These are phyloP conservation scores for Cirrhinus molitorella DNA, from an alignment of 2,797 vertebrate species.

Conservation along the genomic window DNA sequence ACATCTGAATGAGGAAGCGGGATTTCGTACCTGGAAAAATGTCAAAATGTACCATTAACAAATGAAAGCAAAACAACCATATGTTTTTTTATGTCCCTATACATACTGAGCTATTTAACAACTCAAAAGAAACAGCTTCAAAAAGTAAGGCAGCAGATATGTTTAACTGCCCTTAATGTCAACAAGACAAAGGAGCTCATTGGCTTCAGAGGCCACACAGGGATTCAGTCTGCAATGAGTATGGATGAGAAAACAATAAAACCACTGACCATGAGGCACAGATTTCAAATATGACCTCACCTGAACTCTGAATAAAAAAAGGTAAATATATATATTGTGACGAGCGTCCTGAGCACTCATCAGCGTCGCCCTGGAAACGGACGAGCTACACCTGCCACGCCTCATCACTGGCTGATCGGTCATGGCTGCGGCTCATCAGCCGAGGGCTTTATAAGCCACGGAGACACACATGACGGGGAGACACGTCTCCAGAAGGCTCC, in stretches of 20 bases:
- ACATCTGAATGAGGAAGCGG: not conserved
- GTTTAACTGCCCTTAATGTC: slow-evolving; percentile 31
- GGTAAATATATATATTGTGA: accelerated
- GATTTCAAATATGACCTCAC: not conserved
- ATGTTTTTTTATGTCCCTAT: not conserved
- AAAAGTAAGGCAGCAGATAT: not conserved
- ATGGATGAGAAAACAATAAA: slow-evolving; percentile 22
- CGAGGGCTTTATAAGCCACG: no score
- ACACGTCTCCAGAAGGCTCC: no score
- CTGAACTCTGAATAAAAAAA: not conserved
- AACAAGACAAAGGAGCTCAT: slow-evolving; percentile 11
- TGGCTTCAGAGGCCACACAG: slow-evolving; percentile 12
- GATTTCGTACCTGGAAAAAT: not conserved
- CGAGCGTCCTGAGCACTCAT: no score
- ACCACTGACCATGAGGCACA: not conserved
- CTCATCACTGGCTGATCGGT: no score
- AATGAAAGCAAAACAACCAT: slow-evolving; percentile 4
- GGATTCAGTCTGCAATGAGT: slow-evolving; percentile 20
- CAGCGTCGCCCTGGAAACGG: no score
- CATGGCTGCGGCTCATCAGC: no score
- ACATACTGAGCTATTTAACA: slow-evolving; percentile 1
- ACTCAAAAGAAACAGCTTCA: not conserved
- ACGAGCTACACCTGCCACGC: no score
- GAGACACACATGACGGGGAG: no score
- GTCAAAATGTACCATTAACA: slow-evolving; percentile 3